A percentile compares a stretch with the other conserved stretches of the same genome.
Conservation (phyloP, 2,888 invertebrate species). For the Latrodectus hesperus region DNA sequence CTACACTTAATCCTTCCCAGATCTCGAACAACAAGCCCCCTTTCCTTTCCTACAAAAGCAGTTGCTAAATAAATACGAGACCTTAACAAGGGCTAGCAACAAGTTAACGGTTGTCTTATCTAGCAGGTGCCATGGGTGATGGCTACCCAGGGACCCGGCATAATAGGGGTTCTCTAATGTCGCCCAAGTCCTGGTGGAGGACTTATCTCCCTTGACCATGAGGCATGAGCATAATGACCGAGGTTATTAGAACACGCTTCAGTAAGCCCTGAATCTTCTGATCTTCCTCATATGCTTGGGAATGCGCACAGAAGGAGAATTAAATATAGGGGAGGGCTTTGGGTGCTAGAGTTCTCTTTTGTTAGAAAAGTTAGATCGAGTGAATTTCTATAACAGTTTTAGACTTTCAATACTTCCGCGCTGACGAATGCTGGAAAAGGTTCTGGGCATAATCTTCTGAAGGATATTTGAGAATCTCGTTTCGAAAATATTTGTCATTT, state of each 20-base stretch:
- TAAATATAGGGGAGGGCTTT: not conserved
- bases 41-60: conserved; percentile 22
- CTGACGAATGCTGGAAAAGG: too few species aligned
- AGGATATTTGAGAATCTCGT: too few species aligned
- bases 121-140: conserved; percentile 32
- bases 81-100: conserved; percentile 42
- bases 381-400: too few species aligned
- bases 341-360: not conserved
- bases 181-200: conserved; percentile 15
- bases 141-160: conserved; percentile 18
- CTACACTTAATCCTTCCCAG: not conserved
- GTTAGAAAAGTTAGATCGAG: too few species aligned
- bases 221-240: conserved; percentile 15
- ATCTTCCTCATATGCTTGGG: not conserved
- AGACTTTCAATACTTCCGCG: too few species aligned
- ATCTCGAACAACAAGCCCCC: conserved; percentile 15
- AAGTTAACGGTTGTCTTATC: conserved; percentile 58
- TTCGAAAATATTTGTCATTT: too few species aligned
- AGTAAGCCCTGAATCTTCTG: not conserved
- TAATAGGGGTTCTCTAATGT: conserved; percentile 20
- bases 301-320: not conserved
- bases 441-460: too few species aligned
- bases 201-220: conserved; percentile 60
- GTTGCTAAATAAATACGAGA: conserved; percentile 39
- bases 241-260: conserved; percentile 23